Percentiles rank a stretch among this genome's conserved stretches.
Conservation (phyloP, 2,888 invertebrate species). For the Frankliniella intonsa region DNA sequence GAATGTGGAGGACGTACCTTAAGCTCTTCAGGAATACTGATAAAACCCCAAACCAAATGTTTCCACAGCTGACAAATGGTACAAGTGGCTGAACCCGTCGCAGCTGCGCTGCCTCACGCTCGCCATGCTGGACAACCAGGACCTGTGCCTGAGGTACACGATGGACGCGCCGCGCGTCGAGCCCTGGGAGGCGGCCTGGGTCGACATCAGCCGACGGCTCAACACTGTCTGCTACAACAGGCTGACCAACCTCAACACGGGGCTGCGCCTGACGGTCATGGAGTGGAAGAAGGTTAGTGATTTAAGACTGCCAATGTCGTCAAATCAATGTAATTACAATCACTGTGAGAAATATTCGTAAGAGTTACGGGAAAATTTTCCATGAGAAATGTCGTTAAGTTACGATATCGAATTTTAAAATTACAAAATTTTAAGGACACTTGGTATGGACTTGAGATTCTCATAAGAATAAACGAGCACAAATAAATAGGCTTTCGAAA, state of each 20-base stretch:
- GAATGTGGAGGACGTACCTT: too few relatives aligned
- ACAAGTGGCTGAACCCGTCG: neutral
- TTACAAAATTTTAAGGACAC: too few relatives aligned
- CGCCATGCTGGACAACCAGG: neutral
- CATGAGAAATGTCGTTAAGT: too few relatives aligned
- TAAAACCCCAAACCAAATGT: too few relatives aligned
- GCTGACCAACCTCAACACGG: neutral
- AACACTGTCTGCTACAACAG: neutral
- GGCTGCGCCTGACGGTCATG: neutral
- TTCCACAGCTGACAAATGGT: neutral
- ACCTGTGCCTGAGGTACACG: neutral
- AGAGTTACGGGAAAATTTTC: too few relatives aligned
- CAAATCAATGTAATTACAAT: neutral
- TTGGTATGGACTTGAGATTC: too few relatives aligned
- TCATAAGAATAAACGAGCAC: too few relatives aligned
- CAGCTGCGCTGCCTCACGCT: neutral
- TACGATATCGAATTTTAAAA: too few relatives aligned
- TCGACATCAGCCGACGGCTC: neutral
- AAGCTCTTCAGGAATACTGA: too few relatives aligned
- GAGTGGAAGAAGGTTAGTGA: neutral
- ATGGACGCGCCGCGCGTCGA: neutral
- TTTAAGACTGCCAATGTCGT: neutral
- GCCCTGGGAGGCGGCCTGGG: neutral
- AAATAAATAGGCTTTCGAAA: too few relatives aligned
- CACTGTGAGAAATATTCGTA: too few relatives aligned